Evolutionary conservation across 2,888 invertebrate genomes (phyloP), one percentile per base, ranked within the genome.

Genomic region (Synanthedon andrenaeformis): DNA sequence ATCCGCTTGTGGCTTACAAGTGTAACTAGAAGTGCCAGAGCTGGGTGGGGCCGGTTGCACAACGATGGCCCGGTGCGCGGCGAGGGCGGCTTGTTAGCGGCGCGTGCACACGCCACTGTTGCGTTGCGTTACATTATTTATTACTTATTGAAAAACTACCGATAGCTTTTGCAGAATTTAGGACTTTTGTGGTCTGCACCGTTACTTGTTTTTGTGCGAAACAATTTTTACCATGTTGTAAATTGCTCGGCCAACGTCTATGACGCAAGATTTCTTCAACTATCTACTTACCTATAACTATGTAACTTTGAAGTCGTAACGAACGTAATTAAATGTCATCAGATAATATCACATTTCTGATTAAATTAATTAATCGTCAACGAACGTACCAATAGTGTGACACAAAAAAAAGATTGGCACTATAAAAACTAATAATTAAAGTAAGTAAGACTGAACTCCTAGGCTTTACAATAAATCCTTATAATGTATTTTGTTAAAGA

Each of bases 101-200:
- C 79, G 82, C 80, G 81, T 77, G 82, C 82, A 77, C 74, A 61
- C 69, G 79, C 82, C 80, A 77, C 84, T 74, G 79, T 80, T 82
- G 79, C 79, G 73, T 78, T 79, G 75, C 72, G 64, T 67, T 69
- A 71, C 79, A 77, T 83, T 85, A 85, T 87, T 87, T 87, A 87
- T 85, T 82, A 82, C 83, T 81, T 83, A 86, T 86, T 84, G 85
- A 85, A 84, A 85, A 84, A 85, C 82, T 76, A 74, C 74, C 77
- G 70, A 75, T 74, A 73, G 70, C 72, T 74, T 70, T 75, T 70
- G 64, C 69, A 64, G 65, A 65, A 70, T 74, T 45, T 74, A 72
- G 69, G 65, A 74, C 71, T 74, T 70, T 72, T 76, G 79, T 71
- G 71, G 70, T 71, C 63, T 61, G 50, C 55, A 49, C 56, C 52